These are phyloP conservation scores for Coracopsis vasa DNA, from an alignment of 2,113 vertebrate genomes.

Conservation along the genomic window DNA sequence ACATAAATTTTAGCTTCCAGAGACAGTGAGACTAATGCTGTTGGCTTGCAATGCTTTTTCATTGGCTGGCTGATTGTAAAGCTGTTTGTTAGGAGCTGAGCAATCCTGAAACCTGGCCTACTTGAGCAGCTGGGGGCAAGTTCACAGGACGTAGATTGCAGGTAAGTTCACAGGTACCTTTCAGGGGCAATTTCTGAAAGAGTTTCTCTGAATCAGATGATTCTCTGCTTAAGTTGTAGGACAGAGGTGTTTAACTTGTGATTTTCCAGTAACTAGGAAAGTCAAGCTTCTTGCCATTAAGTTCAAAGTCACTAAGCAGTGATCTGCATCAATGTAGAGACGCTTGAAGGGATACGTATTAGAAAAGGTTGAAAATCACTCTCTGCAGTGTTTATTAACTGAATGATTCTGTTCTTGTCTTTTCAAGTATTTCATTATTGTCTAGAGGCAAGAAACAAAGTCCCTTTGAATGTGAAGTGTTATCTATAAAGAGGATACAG, in stretches of 20 bases:
- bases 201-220: background rate
- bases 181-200: background rate
- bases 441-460: background rate
- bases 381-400: background rate
- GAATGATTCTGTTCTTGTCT: background rate
- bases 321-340: background rate
- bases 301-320: background rate
- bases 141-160: background rate
- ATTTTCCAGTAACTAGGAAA: background rate
- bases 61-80: background rate
- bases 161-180: background rate
- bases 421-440: conserved; percentile 2
- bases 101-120: background rate
- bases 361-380: background rate
- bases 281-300: background rate
- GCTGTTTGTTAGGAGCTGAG: background rate
- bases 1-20: background rate
- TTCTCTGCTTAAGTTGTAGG: background rate
- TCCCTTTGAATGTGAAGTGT: background rate
- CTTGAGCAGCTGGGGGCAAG: background rate
- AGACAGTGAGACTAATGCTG: background rate
- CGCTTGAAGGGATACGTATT: background rate
- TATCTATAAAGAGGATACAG: background rate
- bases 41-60: background rate
- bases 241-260: background rate